These are phyloP conservation scores for Aurelia coerulea DNA, from an alignment of 30 jellyfish, hydroid and myxozoan genomes.

Conservation along the genomic window DNA sequence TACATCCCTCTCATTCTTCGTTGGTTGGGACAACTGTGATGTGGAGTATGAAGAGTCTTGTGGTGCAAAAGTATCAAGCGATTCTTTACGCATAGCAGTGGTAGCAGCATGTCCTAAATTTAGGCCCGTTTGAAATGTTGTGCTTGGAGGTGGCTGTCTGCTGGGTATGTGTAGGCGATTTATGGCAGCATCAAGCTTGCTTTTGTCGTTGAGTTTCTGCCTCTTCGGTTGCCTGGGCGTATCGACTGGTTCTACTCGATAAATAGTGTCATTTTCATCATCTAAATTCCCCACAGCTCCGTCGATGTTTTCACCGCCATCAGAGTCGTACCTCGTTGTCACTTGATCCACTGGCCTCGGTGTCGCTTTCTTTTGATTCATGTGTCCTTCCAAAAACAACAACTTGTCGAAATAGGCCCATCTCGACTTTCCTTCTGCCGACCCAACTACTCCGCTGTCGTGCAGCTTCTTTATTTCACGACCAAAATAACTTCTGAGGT, in stretches of 20 bases:
- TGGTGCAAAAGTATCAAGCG: not conserved
- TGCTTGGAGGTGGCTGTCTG: not conserved
- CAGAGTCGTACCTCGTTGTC: conserved; percentile 39
- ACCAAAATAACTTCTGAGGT: conserved; percentile 69
- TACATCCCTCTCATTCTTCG: not conserved
- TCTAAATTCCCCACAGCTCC: conserved; percentile 21
- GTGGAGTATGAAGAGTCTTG: not conserved
- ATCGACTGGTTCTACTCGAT: conserved; percentile 15
- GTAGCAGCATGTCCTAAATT: not conserved
- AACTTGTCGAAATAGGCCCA: conserved; percentile 74
- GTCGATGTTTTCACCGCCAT: conserved; percentile 38
- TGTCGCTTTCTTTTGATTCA: conserved; percentile 59
- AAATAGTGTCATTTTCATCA: conserved; percentile 20
- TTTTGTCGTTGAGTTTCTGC: conserved; percentile 30
- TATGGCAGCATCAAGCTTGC: conserved; percentile 34
- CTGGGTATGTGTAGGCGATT: not conserved
- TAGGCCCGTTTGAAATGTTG: not conserved
- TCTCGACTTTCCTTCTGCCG: conserved; percentile 59
- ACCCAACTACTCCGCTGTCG: conserved; percentile 41
- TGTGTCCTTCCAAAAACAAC: conserved; percentile 66
- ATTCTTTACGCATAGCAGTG: not conserved
- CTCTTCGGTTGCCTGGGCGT: conserved; percentile 14
- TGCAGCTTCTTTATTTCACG: conserved; percentile 54
- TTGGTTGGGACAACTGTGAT: not conserved
- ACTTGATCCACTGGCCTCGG: conserved; percentile 45